These are phyloP conservation scores for Leucopsar rothschildi DNA, from an alignment of 2,113 vertebrate species.

Conservation along the genomic window DNA sequence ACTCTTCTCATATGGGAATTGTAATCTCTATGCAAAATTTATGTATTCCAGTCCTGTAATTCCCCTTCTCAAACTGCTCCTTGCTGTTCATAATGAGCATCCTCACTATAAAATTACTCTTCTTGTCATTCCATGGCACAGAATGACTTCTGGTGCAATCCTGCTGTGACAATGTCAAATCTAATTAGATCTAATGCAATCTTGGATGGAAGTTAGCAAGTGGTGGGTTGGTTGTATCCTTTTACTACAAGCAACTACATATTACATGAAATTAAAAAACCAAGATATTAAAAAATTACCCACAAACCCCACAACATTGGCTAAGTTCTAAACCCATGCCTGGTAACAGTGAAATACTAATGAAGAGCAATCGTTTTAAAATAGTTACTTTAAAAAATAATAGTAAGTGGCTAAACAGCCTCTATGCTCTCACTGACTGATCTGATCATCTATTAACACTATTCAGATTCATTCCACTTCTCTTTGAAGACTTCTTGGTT, in stretches of 20 bases:
- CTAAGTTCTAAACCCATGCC: not conserved
- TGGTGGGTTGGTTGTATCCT: not conserved
- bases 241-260: not conserved
- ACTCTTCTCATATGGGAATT: not conserved
- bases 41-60: not conserved
- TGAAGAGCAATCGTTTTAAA: constrained; percentile 36
- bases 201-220: not conserved
- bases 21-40: not conserved
- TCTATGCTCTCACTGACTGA: not conserved
- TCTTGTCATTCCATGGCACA: not conserved
- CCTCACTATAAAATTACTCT: not conserved
- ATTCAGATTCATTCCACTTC: not conserved
- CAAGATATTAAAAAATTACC: not conserved
- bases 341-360: constrained; percentile 6
- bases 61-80: not conserved
- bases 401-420: not conserved
- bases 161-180: not conserved
- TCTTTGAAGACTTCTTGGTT: not conserved
- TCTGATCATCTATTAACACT: constrained; percentile 9
- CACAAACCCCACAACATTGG: not conserved
- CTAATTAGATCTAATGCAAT: not conserved
- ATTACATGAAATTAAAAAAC: not conserved
- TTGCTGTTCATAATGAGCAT: not conserved
- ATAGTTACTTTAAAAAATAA: not conserved
- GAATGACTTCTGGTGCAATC: not conserved